Evolutionary conservation across 2,113 vertebrate species (phyloP).

Genomic region (Deroptyus accipitrinus): DNA sequence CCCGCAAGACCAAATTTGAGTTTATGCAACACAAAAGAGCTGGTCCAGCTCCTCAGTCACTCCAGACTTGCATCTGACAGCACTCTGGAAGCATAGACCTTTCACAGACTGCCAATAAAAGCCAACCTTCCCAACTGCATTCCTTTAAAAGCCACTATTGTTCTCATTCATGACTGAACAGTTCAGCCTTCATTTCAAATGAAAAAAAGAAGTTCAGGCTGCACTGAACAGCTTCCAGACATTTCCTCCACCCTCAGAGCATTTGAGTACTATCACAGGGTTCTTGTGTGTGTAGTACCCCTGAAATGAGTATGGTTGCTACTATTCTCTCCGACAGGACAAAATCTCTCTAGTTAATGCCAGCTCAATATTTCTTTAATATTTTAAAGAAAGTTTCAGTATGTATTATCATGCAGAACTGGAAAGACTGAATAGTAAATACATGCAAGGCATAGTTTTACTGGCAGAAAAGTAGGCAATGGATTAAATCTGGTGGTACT

Average conservation of each 20-base stretch:
- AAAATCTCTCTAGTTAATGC: neutral
- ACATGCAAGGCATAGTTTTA: neutral
- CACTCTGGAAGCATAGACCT: constrained; percentile 34
- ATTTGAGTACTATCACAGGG: neutral
- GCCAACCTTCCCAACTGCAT: constrained; percentile 40
- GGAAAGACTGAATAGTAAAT: neutral
- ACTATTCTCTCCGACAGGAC: neutral
- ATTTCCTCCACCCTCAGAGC: neutral
- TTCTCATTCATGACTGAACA: constrained; percentile 62
- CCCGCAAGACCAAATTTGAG: neutral
- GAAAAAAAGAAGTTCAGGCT: constrained; percentile 16
- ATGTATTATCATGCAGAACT: neutral
- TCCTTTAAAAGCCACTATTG: constrained; percentile 65
- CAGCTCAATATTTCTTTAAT: neutral
- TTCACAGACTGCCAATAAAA: constrained; percentile 57
- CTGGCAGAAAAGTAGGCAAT: neutral
- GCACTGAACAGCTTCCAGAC: constrained; percentile 51
- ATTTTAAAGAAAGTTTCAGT: neutral
- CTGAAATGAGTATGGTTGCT: neutral
- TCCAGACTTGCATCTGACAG: constrained; percentile 56
- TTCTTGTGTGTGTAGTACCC: neutral
- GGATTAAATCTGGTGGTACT: neutral
- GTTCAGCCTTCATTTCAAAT: constrained; percentile 30
- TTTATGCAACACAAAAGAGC: constrained; percentile 11
- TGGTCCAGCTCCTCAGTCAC: constrained; percentile 36